Base-by-base conservation (phyloP, 1,140 invertebrate genomes). In the Danaus melanippus region DNA sequence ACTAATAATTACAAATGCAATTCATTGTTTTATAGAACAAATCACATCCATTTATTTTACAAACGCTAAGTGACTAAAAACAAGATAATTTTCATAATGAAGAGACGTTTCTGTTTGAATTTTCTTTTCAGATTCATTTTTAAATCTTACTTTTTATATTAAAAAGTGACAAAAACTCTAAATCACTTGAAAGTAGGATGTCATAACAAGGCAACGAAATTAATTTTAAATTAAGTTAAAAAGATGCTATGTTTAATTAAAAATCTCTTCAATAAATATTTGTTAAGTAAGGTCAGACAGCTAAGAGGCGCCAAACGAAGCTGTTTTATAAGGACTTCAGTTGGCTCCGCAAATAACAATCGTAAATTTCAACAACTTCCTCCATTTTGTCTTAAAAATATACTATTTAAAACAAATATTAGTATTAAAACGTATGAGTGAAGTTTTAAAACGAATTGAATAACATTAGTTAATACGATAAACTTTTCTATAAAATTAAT, bases 311-410 rank as follows among this genome's bases (percentile, higher is more conserved):
- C 21, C 44, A 50, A 48, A 21, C 21, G 21, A 32, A 32, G 12
- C 42, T 15, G 32, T 54, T 56, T 56, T 51, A 51, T 51, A 56
- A 45, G 44, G 12, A 15, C 12, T 40, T 32, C 21, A 51, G 12
- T 51, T 57, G 44, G 49, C 43, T 44, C 42, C 43, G 41, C 43
- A 17, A 42, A 46, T 45, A 52, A 32, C 7, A 52, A 58, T 58
- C 56, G 41, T 47, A 57, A 57, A 52, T 47, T 58, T 10, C 9
- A n/a, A 9, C 12, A 21, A 11, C 44, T 53, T 41, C 52, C 46
- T 40, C 42, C 56, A 41, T 46, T 58, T 46, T 44, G 46, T 58
- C 17, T 40, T 41, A 21, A 48, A 58, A 58, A 42, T 52, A 40
- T 32, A 12, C 32, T 48, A 9, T 53, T 53, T 15, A 15, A 15